Base-by-base conservation (phyloP, 2,888 invertebrate species). In the Melinaea marsaeus region DNA sequence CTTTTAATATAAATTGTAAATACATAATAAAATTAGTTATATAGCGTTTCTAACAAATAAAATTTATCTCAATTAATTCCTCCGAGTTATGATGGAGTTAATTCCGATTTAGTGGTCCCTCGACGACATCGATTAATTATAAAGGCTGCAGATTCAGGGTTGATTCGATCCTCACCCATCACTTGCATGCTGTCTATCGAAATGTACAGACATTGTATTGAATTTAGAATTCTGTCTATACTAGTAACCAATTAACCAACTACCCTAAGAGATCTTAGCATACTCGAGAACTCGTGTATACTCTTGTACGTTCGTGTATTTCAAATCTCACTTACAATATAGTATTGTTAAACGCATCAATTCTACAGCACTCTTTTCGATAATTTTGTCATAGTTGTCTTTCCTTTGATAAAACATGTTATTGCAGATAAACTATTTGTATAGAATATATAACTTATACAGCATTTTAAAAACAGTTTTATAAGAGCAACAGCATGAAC, bases 41-140 rank as follows among this genome's bases (percentile, higher is more conserved):
- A 34, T 58, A 45, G n/a, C 33, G 45, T n/a, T 33, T 3, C 37
- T 46, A 47, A 47, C 47, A 33, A 55, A 58, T 42, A 55, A 55
- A 61, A 57, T 58, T 57, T 55, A 34, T 61, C 48, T 58, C 58
- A 48, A 3, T 61, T 63, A 55, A 42, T 11, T 42, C 2, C 2
- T 32, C 48, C 7, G 22, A 5, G 66, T 66, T 64, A 61, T 61
- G 61, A 60, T 45, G 57, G 63, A 62, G 58, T 60, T 60, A 61
- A 67, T 64, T 58, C 58, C 57, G 62, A 56, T 64, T 34, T 51
- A 58, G 32, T 22, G n/a, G 51, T 64, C 58, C 58, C 46, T 42
- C n/a, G 45, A 55, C 42, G 60, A 55, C 64, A 13, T 57, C 57
- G 56, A 64, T 64, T 66, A 64, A 66, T 66, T 64, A 64, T 62